Evolutionary conservation across 2,113 vertebrate species (phyloP).

Genomic region (Dunckerocampus dactyliophorus): DNA sequence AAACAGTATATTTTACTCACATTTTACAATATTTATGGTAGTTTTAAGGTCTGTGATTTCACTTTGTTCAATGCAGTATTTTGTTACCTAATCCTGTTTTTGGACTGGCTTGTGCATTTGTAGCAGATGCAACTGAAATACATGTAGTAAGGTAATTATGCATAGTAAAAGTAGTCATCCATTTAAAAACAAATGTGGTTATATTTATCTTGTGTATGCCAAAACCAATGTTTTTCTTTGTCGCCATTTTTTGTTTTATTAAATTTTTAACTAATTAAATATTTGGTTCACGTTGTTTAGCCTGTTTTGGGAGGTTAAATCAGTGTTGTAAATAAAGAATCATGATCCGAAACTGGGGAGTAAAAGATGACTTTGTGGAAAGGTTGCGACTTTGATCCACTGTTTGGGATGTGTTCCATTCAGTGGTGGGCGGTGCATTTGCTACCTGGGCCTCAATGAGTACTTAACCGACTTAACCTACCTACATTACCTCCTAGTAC

Average conservation of each 20-base stretch:
- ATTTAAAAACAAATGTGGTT: neutral
- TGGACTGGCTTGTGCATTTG: too few relatives aligned
- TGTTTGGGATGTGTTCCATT: neutral
- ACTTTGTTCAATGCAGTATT: conserved; percentile 37
- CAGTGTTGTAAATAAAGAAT: neutral
- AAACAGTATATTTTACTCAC: neutral
- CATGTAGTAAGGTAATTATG: conserved; percentile 1
- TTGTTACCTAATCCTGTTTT: conserved; percentile 14
- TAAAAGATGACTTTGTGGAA: neutral
- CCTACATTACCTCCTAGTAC: too few relatives aligned
- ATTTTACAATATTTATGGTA: conserved; percentile 31
- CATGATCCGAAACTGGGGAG: neutral
- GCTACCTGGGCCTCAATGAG: too few relatives aligned
- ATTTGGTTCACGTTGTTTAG: neutral
- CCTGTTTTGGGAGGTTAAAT: too few relatives aligned
- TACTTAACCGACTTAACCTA: too few relatives aligned
- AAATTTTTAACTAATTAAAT: neutral
- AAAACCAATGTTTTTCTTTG: conserved; percentile 21
- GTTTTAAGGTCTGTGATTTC: conserved; percentile 38
- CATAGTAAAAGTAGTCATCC: neutral
- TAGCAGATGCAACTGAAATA: conserved; percentile 1
- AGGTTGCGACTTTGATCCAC: neutral
- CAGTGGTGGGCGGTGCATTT: too few relatives aligned
- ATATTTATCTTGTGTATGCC: conserved; percentile 16
- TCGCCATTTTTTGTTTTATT: neutral